Conservation (phyloP, 2,113 vertebrate genomes). For the Platichthys stellatus region DNA sequence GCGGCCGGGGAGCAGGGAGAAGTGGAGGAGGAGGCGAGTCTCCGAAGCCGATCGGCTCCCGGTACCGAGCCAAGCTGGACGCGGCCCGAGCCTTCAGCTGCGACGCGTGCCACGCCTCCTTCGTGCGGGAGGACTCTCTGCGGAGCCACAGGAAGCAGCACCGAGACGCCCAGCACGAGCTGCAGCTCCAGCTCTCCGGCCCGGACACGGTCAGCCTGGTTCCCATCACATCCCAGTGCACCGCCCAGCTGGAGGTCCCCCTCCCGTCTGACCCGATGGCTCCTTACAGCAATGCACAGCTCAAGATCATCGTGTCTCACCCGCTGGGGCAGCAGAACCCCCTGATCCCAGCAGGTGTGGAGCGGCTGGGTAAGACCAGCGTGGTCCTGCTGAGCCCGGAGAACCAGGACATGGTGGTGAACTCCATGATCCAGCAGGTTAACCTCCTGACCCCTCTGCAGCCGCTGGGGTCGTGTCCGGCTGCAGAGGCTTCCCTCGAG, state of each 20-base stretch:
- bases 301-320: conserved; percentile 92
- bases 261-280: conserved; percentile 70
- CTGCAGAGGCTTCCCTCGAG: conserved; percentile 66
- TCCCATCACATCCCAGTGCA: conserved; percentile 51
- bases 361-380: conserved; percentile 55
- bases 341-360: conserved; percentile 73
- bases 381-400: conserved; percentile 83
- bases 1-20: conserved; percentile 24
- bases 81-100: conserved; percentile 92
- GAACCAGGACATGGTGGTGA: conserved; percentile 77
- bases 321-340: conserved; percentile 77
- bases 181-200: conserved; percentile 81
- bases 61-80: conserved; percentile 90
- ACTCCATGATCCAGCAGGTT: conserved; percentile 92
- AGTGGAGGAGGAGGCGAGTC: conserved; percentile 70
- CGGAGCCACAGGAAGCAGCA: conserved; percentile 96
- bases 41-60: conserved; percentile 79
- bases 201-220: conserved; percentile 42
- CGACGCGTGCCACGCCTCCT: conserved; percentile 88
- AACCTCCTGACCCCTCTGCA: conserved; percentile 85
- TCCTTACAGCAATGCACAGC: conserved; percentile 82
- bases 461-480: conserved; percentile 69
- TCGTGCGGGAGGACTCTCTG: conserved; percentile 95
- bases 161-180: conserved; percentile 72
- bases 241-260: conserved; percentile 72